phyloP scores from a whole-genome alignment of 2,797 vertebrate genomes.

The Onychomys arenicola region DNA sequence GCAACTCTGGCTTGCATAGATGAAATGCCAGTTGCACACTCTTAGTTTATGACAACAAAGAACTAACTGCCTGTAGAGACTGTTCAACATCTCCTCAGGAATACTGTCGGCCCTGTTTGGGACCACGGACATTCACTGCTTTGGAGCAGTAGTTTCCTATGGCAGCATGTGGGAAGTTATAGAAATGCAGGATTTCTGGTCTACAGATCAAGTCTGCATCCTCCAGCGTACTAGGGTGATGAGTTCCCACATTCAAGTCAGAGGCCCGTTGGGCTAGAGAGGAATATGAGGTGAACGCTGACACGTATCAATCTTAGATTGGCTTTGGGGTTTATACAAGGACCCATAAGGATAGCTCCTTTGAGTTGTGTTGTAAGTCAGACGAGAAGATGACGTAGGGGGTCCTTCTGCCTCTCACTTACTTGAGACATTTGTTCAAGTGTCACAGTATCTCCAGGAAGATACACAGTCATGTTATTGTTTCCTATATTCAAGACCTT shows the following conservation, averaged over 20 bases:
- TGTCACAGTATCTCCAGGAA: not conserved
- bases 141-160: not conserved
- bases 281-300: not conserved
- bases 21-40: not conserved
- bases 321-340: not conserved
- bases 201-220: not conserved
- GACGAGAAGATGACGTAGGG: not conserved
- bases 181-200: not conserved
- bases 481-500: slow-evolving; percentile 92
- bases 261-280: not conserved
- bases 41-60: not conserved
- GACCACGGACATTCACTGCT: not conserved
- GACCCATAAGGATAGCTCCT: not conserved
- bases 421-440: slow-evolving; percentile 1
- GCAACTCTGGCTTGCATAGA: not conserved
- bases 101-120: not conserved
- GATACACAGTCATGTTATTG: not conserved
- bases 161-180: not conserved
- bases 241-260: no score
- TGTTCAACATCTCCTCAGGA: not conserved
- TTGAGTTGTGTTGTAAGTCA: not conserved
- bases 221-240: not conserved
- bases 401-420: slow-evolving; percentile 31
- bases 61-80: not conserved
- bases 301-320: not conserved